Base-by-base conservation (phyloP, 1,140 invertebrate species). In the Drosophila ercepeae region DNA sequence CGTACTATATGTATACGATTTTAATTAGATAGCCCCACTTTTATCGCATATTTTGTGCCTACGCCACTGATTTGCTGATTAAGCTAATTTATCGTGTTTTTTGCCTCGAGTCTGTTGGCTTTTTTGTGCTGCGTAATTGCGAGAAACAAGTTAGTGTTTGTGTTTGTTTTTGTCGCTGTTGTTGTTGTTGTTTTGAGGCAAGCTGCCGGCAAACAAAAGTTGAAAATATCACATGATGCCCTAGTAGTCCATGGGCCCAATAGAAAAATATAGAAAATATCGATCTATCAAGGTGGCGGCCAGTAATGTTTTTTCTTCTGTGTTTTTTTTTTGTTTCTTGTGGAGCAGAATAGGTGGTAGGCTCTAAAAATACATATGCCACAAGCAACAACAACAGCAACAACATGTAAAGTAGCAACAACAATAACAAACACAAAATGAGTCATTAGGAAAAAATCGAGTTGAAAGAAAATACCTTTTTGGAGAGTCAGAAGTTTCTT, bases 341-440 rank as follows among this genome's bases (percentile, higher is more conserved):
- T 8, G 29, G 2, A 3, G n/a, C n/a, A 9, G 44, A 44, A 16
- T 48, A 39, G 46, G 76, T 13, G 42, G 50, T 32, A 32, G 29
- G 29, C 36, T 74, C 78, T 82, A 83, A 78, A 83, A 82, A 82
- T 82, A 82, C 45, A 55, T 55, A 61, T 74, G 46, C 13, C 51
- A 50, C n/a, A 44, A 53, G 25, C 29, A 72, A 21, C 34, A 54
- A 58, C 5, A 59, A 14, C 51, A 64, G 50, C 18, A 32, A 32
- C 29, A 32, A 32, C 21, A 21, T 21, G 21, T 21, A 21, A 4
- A 21, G 4, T 4, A 4, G 21, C 21, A 2, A 21, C 21, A 21
- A 21, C 21, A 21, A 21, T 4, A 21, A 4, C 21, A n/a, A n/a
- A 27, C 29, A 32, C 29, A n/a, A 32, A 3, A 32, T 32, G 29